phyloP scores from a whole-genome alignment of 2,797 vertebrate species.

The Paratrypauchen microcephalus region DNA sequence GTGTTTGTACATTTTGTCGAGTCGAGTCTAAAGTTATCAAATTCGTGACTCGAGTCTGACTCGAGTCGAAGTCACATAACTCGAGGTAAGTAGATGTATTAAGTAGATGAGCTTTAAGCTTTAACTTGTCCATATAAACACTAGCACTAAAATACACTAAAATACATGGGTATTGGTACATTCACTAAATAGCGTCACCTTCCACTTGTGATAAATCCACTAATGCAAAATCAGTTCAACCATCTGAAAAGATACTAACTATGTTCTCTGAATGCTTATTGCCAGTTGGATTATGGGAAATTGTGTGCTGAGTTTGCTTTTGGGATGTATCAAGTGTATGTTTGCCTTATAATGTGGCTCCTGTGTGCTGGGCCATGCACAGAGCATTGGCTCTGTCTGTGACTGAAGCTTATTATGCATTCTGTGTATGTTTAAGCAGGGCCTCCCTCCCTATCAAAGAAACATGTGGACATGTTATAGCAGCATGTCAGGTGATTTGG shows the following conservation, averaged over 20 bases:
- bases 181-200: neutral
- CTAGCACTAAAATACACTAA: too few species aligned
- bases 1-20: too few species aligned
- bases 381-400: neutral
- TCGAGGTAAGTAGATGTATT: too few species aligned
- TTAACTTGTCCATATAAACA: too few species aligned
- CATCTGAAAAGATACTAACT: neutral
- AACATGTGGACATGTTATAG: slow-evolving; percentile 33
- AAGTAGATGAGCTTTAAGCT: too few species aligned
- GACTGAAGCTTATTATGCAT: slow-evolving; percentile 30
- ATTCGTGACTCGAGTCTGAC: too few species aligned
- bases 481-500: slow-evolving; percentile 1
- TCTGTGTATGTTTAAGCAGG: neutral
- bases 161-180: too few species aligned
- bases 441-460: slow-evolving; percentile 33
- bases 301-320: neutral
- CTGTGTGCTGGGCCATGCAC: slow-evolving; percentile 2
- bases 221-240: neutral
- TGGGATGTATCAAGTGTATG: neutral
- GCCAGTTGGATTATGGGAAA: neutral
- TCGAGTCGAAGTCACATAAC: too few species aligned
- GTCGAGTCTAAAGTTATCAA: too few species aligned
- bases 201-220: neutral
- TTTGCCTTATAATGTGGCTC: neutral
- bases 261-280: neutral